Conservation (phyloP, 2,113 vertebrate genomes). For the Micromys minutus region DNA sequence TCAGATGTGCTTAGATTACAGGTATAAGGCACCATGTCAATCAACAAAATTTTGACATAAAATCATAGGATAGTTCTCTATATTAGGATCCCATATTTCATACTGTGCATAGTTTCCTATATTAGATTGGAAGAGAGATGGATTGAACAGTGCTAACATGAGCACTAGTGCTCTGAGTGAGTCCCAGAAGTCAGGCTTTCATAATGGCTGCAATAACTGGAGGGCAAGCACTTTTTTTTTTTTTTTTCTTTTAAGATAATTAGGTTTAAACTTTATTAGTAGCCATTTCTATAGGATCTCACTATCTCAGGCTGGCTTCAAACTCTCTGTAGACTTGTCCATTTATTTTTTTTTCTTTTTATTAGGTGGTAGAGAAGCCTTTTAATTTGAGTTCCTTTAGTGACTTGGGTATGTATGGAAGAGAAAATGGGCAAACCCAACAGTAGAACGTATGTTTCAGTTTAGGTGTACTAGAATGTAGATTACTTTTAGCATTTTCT, state of each 20-base stretch:
- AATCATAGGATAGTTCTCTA: background rate
- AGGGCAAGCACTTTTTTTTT: constrained; percentile 31
- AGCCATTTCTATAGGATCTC: constrained; percentile 8
- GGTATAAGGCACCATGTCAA: background rate
- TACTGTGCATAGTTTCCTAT: background rate
- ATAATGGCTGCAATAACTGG: constrained; percentile 14
- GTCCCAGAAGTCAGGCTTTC: constrained; percentile 42
- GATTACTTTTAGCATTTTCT: constrained; percentile 47
- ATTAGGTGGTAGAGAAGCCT: constrained; percentile 14
- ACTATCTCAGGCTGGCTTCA: background rate
- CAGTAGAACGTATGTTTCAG: background rate
- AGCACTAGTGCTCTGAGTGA: constrained; percentile 20
- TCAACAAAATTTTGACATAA: constrained; percentile 13
- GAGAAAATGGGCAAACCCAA: background rate
- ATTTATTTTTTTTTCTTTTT: constrained; percentile 48
- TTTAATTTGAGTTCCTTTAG: constrained; percentile 36
- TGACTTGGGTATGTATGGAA: constrained; percentile 16
- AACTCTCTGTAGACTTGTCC: background rate
- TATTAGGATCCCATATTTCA: constrained; percentile 40
- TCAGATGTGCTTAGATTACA: background rate
- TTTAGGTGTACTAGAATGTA: constrained; percentile 26
- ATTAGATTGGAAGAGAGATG: constrained; percentile 19
- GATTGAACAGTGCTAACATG: constrained; percentile 34
- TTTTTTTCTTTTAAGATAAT: background rate
- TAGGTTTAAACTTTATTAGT: constrained; percentile 51